Evolutionary conservation across 2,888 invertebrate genomes (phyloP).

Genomic region (Octodonta nipae): DNA sequence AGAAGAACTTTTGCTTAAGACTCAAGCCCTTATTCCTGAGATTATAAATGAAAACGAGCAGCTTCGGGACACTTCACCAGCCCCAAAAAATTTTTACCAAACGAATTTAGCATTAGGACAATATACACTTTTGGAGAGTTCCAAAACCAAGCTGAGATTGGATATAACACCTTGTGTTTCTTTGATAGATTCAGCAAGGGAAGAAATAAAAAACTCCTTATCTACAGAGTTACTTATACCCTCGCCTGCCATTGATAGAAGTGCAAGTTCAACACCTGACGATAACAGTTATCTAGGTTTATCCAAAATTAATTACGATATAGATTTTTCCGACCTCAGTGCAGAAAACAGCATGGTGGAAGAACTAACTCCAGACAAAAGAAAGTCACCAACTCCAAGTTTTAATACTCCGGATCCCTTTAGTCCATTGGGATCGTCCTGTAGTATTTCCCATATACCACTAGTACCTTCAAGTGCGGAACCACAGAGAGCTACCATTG

Average conservation of each 20-base stretch:
- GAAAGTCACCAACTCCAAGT: constrained; percentile 24
- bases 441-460: constrained; percentile 28
- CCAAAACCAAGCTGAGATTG: constrained; percentile 25
- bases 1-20: constrained; percentile 3
- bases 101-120: constrained; percentile 28
- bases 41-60: constrained; percentile 3
- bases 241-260: constrained; percentile 17
- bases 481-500: too few species aligned
- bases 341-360: constrained; percentile 59
- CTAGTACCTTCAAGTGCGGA: constrained; percentile 25
- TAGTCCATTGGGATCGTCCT: constrained; percentile 38
- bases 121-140: constrained; percentile 15
- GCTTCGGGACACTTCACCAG: not conserved
- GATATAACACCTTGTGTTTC: constrained; percentile 32
- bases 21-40: constrained; percentile 3
- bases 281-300: constrained; percentile 49
- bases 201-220: constrained; percentile 26
- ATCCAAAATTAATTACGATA: constrained; percentile 61
- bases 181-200: constrained; percentile 25
- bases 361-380: constrained; percentile 32
- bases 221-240: constrained; percentile 35
- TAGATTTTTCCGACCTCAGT: constrained; percentile 61
- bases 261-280: constrained; percentile 49
- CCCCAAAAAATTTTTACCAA: constrained; percentile 23
- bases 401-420: constrained; percentile 45